phyloP scores from a whole-genome alignment of 1,140 invertebrate genomes.

The Apolygus lucorum region DNA sequence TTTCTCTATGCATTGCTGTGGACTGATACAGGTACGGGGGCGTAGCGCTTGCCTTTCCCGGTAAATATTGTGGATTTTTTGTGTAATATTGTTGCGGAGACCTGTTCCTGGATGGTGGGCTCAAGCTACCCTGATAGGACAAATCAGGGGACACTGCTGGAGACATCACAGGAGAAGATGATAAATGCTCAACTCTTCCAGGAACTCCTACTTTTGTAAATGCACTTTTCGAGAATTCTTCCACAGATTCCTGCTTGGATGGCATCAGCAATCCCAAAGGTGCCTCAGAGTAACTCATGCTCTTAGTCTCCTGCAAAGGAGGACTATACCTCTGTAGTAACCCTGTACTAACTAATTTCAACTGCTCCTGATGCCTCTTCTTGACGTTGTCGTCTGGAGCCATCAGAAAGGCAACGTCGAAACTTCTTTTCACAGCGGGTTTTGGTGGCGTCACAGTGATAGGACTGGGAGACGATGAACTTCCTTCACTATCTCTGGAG shows the following conservation, averaged over 20 bases:
- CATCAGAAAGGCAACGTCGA: conserved; percentile 80
- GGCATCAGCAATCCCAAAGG: conserved; percentile 29
- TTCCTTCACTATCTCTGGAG: conserved; percentile 14
- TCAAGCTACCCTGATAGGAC: conserved; percentile 64
- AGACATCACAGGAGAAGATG: conserved; percentile 31
- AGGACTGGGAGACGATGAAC: conserved; percentile 9
- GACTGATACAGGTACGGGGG: conserved; percentile 4
- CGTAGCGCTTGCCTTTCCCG: neutral
- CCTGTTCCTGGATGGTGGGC: conserved; percentile 55
- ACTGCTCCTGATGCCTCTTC: conserved; percentile 37
- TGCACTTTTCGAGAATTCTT: conserved; percentile 50
- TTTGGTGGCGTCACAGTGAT: conserved; percentile 17
- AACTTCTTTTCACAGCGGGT: conserved; percentile 48
- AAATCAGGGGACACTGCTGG: conserved; percentile 55
- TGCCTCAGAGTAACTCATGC: conserved; percentile 5
- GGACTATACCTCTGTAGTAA: conserved; percentile 31
- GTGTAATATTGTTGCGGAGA: conserved; percentile 8
- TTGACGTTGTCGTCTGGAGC: conserved; percentile 68
- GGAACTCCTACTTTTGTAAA: conserved; percentile 63
- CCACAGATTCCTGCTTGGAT: conserved; percentile 1
- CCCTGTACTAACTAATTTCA: conserved; percentile 28
- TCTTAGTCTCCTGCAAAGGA: conserved; percentile 34
- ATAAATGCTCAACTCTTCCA: conserved; percentile 38
- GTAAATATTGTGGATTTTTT: conserved; percentile 4
- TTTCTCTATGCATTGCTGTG: conserved; percentile 11